Base-by-base conservation (phyloP, 1,140 invertebrate genomes). In the Nebria ingens region DNA sequence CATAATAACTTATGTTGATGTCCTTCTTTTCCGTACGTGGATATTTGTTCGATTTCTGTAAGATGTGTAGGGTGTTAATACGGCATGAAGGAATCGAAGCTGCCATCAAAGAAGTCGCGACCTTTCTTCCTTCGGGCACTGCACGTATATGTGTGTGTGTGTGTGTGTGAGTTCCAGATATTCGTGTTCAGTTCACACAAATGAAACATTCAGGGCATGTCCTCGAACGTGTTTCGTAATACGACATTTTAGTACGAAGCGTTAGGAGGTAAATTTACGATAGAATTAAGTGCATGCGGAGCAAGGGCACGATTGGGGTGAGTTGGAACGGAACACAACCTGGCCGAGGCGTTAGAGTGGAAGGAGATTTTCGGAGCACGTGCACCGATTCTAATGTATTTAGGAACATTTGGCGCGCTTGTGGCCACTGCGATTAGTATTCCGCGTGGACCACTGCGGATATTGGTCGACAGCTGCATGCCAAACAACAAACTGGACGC, bases 241-340 rank as follows among this genome's bases (percentile, higher is more conserved):
- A 45, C 40, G 40, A 45, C 40, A 45, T 45, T 45, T 45, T 45
- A 17, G 40, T 45, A 45, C 40, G 40, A 17, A 45, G 40, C 40
- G 40, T 45, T 45, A 45, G 40, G 40, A 45, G 40, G 40, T 45
- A 45, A 45, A 45, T 45, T 45, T 45, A 45, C 40, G 40, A 45
- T 45, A 45, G 40, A 45, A 45, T 45, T 45, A 45, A 45, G 40
- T 45, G 40, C 40, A 17, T 9, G 40, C 25, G 6, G 25, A 6
- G 6, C 6, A 34, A 9, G 25, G 6, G 25, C 6, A 9, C 25
- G 25, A n/a, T 6, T 6, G 25, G 6, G 25, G 25, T 34, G 25
- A 34, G 25, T 34, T 34, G 6, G 25, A 34, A 34, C 25, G n/a
- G 25, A 34, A 34, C 25, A 34, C 25, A n/a, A 4, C 40, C 9